Percentiles rank a stretch among this genome's conserved stretches.
Conservation (phyloP, 2,797 vertebrate species). For the Anas bahamensis region DNA sequence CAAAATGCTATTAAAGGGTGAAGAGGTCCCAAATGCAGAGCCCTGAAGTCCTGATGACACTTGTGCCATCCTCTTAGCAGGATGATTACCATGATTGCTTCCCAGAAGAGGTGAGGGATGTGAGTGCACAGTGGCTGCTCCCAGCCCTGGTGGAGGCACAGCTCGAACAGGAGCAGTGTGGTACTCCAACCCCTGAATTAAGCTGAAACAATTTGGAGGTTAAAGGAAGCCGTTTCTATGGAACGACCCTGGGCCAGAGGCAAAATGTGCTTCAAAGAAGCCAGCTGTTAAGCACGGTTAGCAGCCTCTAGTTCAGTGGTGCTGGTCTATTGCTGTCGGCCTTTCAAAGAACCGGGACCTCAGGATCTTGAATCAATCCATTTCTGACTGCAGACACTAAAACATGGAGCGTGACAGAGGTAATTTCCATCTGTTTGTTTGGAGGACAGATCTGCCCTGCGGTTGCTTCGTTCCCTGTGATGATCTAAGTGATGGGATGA, state of each 20-base stretch:
- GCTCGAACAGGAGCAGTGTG: constrained; percentile 30
- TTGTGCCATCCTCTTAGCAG: constrained; percentile 33
- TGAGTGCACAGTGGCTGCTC: constrained; percentile 52
- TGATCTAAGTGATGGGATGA: not conserved
- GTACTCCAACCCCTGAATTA: constrained; percentile 56
- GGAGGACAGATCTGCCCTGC: not conserved
- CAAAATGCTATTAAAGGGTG: constrained; percentile 34
- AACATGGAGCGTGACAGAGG: not conserved
- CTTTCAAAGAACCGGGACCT: not conserved
- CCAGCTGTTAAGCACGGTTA: not conserved
- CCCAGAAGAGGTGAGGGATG: constrained; percentile 27
- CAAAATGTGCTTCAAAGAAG: constrained; percentile 9
- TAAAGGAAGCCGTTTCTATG: not conserved
- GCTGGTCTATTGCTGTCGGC: not conserved
- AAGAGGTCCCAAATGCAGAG: constrained; percentile 32
- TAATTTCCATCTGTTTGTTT: not conserved
- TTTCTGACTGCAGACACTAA: not conserved
- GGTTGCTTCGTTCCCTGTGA: not conserved
- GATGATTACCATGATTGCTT: constrained; percentile 41
- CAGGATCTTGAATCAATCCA: not conserved
- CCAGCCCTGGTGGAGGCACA: constrained; percentile 9
- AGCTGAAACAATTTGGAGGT: constrained; percentile 42
- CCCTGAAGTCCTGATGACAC: constrained; percentile 62
- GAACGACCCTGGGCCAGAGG: not conserved
- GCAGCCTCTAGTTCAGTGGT: not conserved